Evolutionary conservation across 64 coral and sea anemone genomes (phyloP).

Genomic region (Pocillopora verrucosa): DNA sequence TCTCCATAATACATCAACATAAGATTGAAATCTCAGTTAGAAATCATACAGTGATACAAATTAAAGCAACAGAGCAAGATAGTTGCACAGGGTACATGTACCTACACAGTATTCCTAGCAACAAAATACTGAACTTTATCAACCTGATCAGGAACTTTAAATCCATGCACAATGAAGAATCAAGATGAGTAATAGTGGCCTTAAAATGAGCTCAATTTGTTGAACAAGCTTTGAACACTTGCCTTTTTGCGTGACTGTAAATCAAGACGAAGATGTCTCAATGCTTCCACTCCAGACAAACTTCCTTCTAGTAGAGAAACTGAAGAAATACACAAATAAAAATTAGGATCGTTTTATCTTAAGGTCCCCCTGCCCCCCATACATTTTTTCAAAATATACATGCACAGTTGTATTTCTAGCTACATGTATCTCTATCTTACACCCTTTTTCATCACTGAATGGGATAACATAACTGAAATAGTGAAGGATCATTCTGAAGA

Average conservation of each 20-base stretch:
- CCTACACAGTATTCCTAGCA: too few relatives aligned
- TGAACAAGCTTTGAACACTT: background rate
- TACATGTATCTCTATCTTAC: too few relatives aligned
- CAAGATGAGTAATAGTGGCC: background rate
- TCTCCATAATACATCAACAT: background rate
- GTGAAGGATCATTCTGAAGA: too few relatives aligned
- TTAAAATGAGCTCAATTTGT: background rate
- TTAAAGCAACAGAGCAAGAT: too few relatives aligned
- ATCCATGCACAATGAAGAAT: background rate
- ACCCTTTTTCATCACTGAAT: too few relatives aligned
- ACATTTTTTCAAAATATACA: background rate
- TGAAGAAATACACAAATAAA: slow-evolving; percentile 7
- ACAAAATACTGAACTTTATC: too few relatives aligned
- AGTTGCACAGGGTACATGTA: too few relatives aligned
- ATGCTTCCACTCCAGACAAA: slow-evolving; percentile 92
- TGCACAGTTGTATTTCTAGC: too few relatives aligned
- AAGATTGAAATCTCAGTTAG: too few relatives aligned
- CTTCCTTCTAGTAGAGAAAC: slow-evolving; percentile 91
- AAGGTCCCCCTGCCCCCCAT: background rate
- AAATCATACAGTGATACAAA: too few relatives aligned
- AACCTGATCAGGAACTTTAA: background rate
- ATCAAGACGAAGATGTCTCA: slow-evolving; percentile 91
- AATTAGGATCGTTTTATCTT: background rate
- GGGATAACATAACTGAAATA: too few relatives aligned
- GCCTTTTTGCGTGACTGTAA: slow-evolving; percentile 90